Evolutionary conservation across 2,113 vertebrate genomes (phyloP).

Genomic region (Pomatostomus ruficeps): DNA sequence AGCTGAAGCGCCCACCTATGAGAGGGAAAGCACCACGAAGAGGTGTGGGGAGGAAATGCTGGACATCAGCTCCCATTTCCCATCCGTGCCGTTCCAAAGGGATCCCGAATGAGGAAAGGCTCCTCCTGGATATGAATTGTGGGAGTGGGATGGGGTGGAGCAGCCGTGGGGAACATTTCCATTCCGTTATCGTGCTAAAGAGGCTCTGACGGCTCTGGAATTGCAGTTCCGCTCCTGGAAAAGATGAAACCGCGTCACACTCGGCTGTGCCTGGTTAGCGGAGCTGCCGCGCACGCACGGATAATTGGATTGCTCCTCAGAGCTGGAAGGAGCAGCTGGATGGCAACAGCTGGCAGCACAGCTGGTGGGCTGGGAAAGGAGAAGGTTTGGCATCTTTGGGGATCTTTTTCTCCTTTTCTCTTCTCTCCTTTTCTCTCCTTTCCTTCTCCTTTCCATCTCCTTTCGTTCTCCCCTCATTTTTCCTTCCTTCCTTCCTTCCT

Average conservation of each 20-base stretch:
- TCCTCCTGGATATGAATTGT: rapidly evolving
- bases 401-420: too few species aligned
- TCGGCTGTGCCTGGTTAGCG: neutral
- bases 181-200: neutral
- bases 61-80: neutral
- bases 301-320: neutral
- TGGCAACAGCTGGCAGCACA: neutral
- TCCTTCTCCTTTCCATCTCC: too few species aligned
- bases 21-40: rapidly evolving
- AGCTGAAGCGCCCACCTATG: rapidly evolving
- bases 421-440: too few species aligned
- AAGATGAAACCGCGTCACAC: neutral
- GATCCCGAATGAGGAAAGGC: neutral
- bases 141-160: neutral
- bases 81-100: neutral
- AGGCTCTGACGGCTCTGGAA: neutral
- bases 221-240: neutral
- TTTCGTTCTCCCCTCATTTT: too few species aligned
- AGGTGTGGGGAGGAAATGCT: neutral
- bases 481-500: too few species aligned
- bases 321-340: neutral
- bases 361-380: neutral
- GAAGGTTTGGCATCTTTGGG: neutral
- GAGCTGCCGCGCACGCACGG: neutral
- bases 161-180: rapidly evolving